phyloP scores from a whole-genome alignment of 1,140 invertebrate genomes.

The Anastatus disparis region DNA sequence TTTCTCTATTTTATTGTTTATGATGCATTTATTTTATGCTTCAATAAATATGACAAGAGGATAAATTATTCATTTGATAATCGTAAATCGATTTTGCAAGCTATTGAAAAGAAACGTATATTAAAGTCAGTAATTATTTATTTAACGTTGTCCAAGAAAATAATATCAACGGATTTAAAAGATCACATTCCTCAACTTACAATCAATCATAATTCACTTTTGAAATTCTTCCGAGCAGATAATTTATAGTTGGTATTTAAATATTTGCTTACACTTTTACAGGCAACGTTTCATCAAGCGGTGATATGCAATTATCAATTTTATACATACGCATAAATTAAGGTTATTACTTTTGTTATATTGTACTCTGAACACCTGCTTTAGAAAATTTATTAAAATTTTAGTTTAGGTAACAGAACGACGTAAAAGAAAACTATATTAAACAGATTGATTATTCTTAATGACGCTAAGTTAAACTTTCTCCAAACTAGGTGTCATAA shows the following conservation, averaged over 20 bases:
- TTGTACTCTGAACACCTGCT: neutral
- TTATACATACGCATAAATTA: neutral
- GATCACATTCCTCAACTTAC: neutral
- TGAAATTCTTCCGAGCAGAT: neutral
- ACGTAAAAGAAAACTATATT: neutral
- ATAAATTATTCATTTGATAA: no score
- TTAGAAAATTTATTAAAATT: no score
- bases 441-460: neutral
- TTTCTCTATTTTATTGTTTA: no score
- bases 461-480: no score
- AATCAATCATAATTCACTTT: neutral
- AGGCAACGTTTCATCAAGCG: neutral
- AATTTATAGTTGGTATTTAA: conserved; percentile 2
- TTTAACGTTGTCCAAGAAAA: neutral
- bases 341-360: neutral
- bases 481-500: no score
- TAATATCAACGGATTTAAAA: no score
- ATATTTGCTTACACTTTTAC: neutral
- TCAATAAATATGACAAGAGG: no score
- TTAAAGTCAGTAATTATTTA: neutral
- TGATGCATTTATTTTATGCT: no score
- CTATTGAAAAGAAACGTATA: no score
- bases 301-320: neutral
- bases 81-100: no score
- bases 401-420: neutral